Percentiles rank a stretch among this genome's conserved stretches.
These are phyloP conservation scores for Actinopyga echinites DNA, from an alignment of 53 echinoderm and acorn worm genomes.

Conservation along the genomic window DNA sequence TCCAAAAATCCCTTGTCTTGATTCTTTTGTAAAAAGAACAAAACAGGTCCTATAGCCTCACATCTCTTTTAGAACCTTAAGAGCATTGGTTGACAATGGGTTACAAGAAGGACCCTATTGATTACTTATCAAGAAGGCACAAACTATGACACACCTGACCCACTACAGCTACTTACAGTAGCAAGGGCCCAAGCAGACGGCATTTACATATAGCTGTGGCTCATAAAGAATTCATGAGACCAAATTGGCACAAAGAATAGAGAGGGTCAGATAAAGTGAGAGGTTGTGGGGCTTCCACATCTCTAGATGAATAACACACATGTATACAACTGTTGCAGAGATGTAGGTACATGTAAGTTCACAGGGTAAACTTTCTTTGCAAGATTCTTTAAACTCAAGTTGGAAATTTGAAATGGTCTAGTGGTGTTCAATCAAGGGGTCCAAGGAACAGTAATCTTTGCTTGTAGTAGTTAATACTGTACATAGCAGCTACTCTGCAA, in stretches of 20 bases:
- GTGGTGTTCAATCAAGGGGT: no score
- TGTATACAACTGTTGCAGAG: no score
- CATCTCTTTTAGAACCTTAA: background rate
- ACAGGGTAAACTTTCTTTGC: no score
- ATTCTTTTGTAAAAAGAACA: background rate
- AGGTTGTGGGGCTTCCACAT: background rate
- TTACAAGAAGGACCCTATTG: constrained; percentile 17
- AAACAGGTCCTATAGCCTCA: background rate
- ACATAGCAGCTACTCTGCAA: no score
- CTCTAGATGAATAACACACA: no score
- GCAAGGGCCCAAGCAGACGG: background rate
- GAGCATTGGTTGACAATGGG: background rate
- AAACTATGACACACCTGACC: constrained; percentile 23
- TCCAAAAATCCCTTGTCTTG: background rate
- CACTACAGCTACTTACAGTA: constrained; percentile 1
- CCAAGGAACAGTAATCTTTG: no score
- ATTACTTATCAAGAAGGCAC: constrained; percentile 12
- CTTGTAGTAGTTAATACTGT: no score
- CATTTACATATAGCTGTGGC: constrained; percentile 60
- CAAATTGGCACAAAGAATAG: background rate
- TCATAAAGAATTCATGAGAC: constrained; percentile 59
- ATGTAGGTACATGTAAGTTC: no score
- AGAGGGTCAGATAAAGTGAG: background rate
- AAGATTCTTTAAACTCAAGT: no score
- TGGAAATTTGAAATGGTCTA: no score